phyloP scores from a whole-genome alignment of 2,888 invertebrate genomes.

The Protodeltote pygarga region DNA sequence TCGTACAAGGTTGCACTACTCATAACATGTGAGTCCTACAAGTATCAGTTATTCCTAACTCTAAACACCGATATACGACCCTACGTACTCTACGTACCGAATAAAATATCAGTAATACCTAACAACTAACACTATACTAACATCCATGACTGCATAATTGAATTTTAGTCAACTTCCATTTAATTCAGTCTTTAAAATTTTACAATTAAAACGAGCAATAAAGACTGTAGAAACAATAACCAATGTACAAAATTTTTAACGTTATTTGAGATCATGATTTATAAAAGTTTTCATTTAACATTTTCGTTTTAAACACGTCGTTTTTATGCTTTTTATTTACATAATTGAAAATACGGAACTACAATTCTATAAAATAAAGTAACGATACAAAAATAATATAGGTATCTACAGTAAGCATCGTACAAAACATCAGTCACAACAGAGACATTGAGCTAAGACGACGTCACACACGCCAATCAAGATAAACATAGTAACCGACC shows the following conservation, averaged over 20 bases:
- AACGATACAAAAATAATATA: conserved; percentile 45
- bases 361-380: conserved; percentile 31
- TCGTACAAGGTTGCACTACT: conserved; percentile 60
- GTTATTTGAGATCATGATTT: conserved; percentile 41
- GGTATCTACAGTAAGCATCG: conserved; percentile 46
- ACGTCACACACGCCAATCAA: conserved; percentile 42
- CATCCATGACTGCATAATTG: conserved; percentile 81
- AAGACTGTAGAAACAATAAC: conserved; percentile 62
- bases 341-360: conserved; percentile 21
- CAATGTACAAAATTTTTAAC: conserved; percentile 57
- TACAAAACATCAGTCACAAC: conserved; percentile 67
- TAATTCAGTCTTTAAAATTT: conserved; percentile 84
- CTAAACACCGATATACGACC: conserved; percentile 67
- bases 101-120: conserved; percentile 55
- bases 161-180: conserved; percentile 78
- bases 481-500: conserved; percentile 17
- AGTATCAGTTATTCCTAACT: conserved; percentile 43
- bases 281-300: conserved; percentile 29
- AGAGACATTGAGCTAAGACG: conserved; percentile 70
- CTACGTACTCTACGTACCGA: conserved; percentile 39
- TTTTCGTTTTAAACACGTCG: conserved; percentile 13
- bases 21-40: conserved; percentile 60
- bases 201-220: conserved; percentile 72
- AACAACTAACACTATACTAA: conserved; percentile 66
- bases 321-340: conserved; percentile 9